Percentiles rank a stretch among this genome's conserved stretches.
phyloP scores from a whole-genome alignment of 2,888 invertebrate species.

The Abrostola triplasia region DNA sequence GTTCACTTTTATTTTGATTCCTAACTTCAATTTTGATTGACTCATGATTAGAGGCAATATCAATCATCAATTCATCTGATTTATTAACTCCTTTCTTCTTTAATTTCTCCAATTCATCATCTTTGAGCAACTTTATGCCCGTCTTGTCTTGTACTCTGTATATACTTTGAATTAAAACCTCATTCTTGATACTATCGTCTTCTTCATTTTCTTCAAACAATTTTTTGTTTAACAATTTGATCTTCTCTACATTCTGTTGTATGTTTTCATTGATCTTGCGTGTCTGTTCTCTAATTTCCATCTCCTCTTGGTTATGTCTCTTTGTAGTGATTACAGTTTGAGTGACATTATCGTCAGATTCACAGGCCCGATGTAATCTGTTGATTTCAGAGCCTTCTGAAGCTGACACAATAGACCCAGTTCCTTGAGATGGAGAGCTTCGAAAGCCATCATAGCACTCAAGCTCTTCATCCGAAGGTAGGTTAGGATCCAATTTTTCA shows the following conservation, averaged over 20 bases:
- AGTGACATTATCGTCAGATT: slow-evolving; percentile 57
- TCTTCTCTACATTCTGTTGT: slow-evolving; percentile 60
- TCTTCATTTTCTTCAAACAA: slow-evolving; percentile 46
- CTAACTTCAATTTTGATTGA: slow-evolving; percentile 65
- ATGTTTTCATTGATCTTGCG: slow-evolving; percentile 51
- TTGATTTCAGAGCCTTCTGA: slow-evolving; percentile 67
- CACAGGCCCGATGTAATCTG: slow-evolving; percentile 57
- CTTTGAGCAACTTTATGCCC: slow-evolving; percentile 63
- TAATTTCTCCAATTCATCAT: slow-evolving; percentile 64
- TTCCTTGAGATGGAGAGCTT: slow-evolving; percentile 18
- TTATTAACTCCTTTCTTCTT: slow-evolving; percentile 48
- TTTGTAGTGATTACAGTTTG: slow-evolving; percentile 15
- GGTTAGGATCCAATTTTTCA: slow-evolving; percentile 60
- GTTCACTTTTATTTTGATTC: slow-evolving; percentile 19
- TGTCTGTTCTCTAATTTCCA: slow-evolving; percentile 25
- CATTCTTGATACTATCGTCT: slow-evolving; percentile 61
- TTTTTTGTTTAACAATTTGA: slow-evolving; percentile 62
- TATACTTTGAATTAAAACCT: slow-evolving; percentile 72
- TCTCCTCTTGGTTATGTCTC: slow-evolving; percentile 22
- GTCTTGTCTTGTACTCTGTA: slow-evolving; percentile 64
- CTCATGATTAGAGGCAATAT: slow-evolving; percentile 59
- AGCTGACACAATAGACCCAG: slow-evolving; percentile 60
- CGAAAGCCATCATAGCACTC: slow-evolving; percentile 36
- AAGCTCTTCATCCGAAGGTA: slow-evolving; percentile 50
- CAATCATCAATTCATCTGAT: slow-evolving; percentile 66